Percentiles rank a stretch among this genome's conserved stretches.
These are phyloP conservation scores for Onychomys torridus DNA, from an alignment of 2,797 vertebrate species.

Conservation along the genomic window DNA sequence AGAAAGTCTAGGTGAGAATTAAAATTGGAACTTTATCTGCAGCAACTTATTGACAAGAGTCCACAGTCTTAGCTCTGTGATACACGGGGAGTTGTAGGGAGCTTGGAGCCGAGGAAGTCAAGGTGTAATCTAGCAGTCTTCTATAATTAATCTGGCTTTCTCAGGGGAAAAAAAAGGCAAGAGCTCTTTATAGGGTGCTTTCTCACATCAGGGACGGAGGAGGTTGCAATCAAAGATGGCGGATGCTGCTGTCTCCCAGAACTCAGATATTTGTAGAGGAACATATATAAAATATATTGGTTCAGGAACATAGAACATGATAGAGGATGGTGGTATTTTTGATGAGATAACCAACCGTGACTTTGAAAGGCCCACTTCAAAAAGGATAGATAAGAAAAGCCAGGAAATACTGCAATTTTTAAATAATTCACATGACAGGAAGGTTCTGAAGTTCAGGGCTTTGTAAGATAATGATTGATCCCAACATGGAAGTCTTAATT, in stretches of 20 bases:
- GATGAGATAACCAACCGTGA: not conserved
- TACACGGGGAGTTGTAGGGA: rapidly evolving
- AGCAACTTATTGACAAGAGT: not conserved
- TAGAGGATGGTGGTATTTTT: not conserved
- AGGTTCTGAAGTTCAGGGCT: not conserved
- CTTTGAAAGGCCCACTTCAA: constrained; percentile 30
- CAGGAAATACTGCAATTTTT: not conserved
- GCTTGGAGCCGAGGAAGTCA: rapidly evolving
- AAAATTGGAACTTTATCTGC: not conserved
- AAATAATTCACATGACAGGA: not conserved
- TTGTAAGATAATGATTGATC: not conserved
- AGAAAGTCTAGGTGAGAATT: constrained; percentile 3
- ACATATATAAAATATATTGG: not conserved
- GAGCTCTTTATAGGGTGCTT: not conserved
- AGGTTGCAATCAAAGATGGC: not conserved
- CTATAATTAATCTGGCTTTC: not conserved
- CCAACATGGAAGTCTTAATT: not conserved
- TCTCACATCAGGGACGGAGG: not conserved
- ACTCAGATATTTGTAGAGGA: not conserved
- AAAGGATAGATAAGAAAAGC: not conserved
- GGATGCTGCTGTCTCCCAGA: rapidly evolving
- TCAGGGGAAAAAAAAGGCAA: not conserved
- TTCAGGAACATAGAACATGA: not conserved
- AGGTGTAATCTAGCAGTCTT: not conserved
- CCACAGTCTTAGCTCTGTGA: rapidly evolving